Evolutionary conservation across 1,140 invertebrate genomes (phyloP), one percentile per base, ranked within the genome.

Genomic region (Brachionus plicatilis): DNA sequence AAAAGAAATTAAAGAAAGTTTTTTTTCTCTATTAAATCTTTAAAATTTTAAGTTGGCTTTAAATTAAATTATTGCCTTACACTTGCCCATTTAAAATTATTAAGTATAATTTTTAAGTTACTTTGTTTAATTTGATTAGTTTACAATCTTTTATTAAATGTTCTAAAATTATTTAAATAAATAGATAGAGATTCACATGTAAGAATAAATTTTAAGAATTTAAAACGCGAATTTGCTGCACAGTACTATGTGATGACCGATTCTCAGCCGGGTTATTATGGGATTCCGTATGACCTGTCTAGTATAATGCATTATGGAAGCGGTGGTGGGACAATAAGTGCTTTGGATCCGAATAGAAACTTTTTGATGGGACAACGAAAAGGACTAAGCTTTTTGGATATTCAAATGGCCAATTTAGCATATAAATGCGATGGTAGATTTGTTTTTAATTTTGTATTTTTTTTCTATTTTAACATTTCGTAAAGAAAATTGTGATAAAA

Each of bases 141-240:
- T 6, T 17, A 17, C 6, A n/a, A 3, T 6, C n/a, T 37, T 37
- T 37, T 37, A 37, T 6, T 37, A 50, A 50, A 12, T 53, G 47
- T 75, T 17, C 45, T 47, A 75, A 72, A 17, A n/a, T 47, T 41
- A 43, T 17, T 47, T 75, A 43, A 43, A 17, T 20, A 20, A 45
- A 50, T 0, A 9, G 89, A 89, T 84, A 82, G 89, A 72, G 88
- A 89, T 84, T 76, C 86, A 8, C 85, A 87, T 84, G 85, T 89
- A 9, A 84, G 53, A 17, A 86, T 90, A 20, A 75, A 86, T 70
- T 86, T 85, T 56, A 75, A 86, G 29, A 88, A 89, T 68, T 86
- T 89, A 56, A 72, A 76, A 53, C 17, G 83, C 2, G 33, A 53
- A 7, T 47, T 66, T 3, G 11, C 37, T 9, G 5, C 24, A 0